A percentile compares a stretch with the other conserved stretches of the same genome.
Conservation (phyloP, 2,797 vertebrate genomes). For the Syndactyla subalaris region DNA sequence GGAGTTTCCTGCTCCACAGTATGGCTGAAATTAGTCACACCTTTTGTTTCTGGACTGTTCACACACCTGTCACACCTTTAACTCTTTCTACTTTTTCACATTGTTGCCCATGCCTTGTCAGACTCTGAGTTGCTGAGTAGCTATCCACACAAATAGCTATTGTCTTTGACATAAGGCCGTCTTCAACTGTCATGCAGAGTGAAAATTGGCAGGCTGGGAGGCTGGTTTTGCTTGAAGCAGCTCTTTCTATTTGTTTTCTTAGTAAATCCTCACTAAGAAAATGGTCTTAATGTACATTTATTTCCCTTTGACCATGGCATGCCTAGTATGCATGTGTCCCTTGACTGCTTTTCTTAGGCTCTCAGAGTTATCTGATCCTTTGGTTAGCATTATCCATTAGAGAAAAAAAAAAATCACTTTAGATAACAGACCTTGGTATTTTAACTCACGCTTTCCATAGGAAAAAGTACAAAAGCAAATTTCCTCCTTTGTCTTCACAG, state of each 20-base stretch:
- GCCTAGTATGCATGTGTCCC: not conserved
- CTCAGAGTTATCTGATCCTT: not conserved
- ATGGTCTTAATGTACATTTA: not conserved
- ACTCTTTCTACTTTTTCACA: not conserved
- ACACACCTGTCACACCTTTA: not conserved
- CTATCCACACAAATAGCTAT: not conserved
- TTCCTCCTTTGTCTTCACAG: not conserved
- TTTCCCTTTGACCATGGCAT: not conserved
- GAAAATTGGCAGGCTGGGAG: not conserved
- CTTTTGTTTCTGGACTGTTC: not conserved
- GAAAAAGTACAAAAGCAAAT: not conserved
- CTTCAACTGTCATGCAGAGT: not conserved
- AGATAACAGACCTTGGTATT: not conserved
- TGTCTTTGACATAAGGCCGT: not conserved
- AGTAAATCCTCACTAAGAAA: slow-evolving; percentile 29
- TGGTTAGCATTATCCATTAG: not conserved
- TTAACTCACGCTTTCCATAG: not conserved
- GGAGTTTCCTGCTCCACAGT: not conserved
- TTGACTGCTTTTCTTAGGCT: not conserved
- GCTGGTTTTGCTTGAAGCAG: slow-evolving; percentile 3
- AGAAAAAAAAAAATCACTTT: not conserved
- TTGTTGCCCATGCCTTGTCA: not conserved
- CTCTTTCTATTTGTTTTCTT: not conserved
- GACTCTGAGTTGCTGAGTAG: not conserved
- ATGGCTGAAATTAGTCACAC: not conserved